Evolutionary conservation across 2,113 vertebrate species (phyloP), one percentile per base, ranked within the genome.

Genomic region (Phylloscopus whistleri): DNA sequence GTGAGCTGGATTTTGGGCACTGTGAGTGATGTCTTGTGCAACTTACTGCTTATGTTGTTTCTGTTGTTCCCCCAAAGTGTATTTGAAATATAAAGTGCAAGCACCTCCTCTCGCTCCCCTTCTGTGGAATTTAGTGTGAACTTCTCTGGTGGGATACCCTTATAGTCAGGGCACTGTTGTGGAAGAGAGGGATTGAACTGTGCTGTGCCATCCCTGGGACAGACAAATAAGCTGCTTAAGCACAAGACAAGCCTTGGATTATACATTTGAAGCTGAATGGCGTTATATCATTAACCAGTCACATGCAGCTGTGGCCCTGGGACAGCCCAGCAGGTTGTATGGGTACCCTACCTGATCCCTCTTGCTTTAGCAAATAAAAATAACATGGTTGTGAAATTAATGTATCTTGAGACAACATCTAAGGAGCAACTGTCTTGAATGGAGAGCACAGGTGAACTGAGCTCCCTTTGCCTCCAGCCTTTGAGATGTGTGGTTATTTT

Each of bases 51-150:
- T 64, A 15, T 53, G 15, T 52, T 59, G 26, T 62, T 95, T 64
- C 23, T 86, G 15, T 33, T 90, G 17, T 81, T 89, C 22, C 33
- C 60, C 6, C 20, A 30, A 2, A 11, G 21, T 46, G 5, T 28
- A 22, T 70, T 39, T 75, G 30, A 39, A 59, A 22, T 13, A 10
- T 9, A 56, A 53, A 0, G 0, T 37, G 13, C 23, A 9, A 60
- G 20, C 0, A 0, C 37, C 26, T 80, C 10, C 39, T 41, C 46
- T 78, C 0, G 21, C 28, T 80, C 6, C 14, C 46, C 13, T 83
- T 56, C 55, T 49, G 21, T 87, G 52, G 33, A 60, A 55, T 78
- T 82, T 39, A 41, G 7, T 31, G 10, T 75, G 26, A 31, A 59
- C 21, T 33, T 63, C 87, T 68, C 39, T 46, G 37, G 18, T 30